phyloP scores from a whole-genome alignment of 2,888 invertebrate genomes.

The Patella ulyssiponensis region DNA sequence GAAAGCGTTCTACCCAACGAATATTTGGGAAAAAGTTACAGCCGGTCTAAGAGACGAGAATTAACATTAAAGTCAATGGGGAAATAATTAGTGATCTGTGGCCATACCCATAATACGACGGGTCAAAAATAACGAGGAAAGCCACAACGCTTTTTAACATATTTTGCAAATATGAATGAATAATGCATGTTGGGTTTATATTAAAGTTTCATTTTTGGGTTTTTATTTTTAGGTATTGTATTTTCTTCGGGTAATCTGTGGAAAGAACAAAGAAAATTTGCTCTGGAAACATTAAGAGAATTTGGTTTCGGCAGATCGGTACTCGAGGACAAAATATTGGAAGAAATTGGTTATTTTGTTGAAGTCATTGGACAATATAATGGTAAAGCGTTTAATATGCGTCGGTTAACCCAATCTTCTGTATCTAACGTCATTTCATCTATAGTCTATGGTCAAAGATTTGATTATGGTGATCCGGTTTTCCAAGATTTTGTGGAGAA shows the following conservation, averaged over 20 bases:
- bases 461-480: conserved; percentile 20
- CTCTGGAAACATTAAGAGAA: conserved; percentile 21
- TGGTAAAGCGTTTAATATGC: conserved; percentile 10
- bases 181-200: too few species aligned
- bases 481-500: conserved; percentile 17
- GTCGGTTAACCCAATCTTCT: background rate
- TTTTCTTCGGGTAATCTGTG: conserved; percentile 16
- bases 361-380: conserved; percentile 1
- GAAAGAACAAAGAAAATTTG: conserved; percentile 25
- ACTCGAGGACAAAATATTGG: conserved; percentile 24
- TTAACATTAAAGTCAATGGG: too few species aligned
- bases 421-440: conserved; percentile 30
- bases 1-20: too few species aligned
- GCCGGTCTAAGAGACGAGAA: too few species aligned
- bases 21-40: too few species aligned
- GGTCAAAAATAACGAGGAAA: too few species aligned
- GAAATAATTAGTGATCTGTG: too few species aligned
- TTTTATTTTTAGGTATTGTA: too few species aligned
- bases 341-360: conserved; percentile 18
- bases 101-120: too few species aligned
- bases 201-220: too few species aligned
- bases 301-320: conserved; percentile 23
- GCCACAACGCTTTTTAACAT: too few species aligned
- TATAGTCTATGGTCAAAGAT: conserved; percentile 23
- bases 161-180: too few species aligned